Evolutionary conservation across 2,888 invertebrate genomes (phyloP).

Genomic region (Folsomia manolachei): DNA sequence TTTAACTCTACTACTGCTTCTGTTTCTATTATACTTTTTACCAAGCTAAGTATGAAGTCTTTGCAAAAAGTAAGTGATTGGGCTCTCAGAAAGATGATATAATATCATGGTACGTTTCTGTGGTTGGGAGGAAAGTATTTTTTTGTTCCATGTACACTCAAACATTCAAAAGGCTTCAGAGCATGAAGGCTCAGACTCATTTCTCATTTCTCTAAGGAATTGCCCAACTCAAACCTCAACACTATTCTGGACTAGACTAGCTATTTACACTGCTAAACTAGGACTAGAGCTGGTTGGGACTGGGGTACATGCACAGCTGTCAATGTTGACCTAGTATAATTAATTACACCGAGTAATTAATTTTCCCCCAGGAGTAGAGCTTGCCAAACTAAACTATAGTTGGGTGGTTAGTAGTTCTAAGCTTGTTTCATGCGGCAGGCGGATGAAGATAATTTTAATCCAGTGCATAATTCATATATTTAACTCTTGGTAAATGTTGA

Average conservation of each 20-base stretch:
- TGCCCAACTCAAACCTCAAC: background rate
- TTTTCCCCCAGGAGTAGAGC: background rate
- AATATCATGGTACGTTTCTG: background rate
- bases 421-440: background rate
- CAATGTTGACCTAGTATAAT: slow-evolving; percentile 3
- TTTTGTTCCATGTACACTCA: background rate
- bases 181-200: background rate
- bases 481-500: background rate
- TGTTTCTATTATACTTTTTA: too few relatives aligned
- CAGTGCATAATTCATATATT: background rate
- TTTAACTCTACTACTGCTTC: too few relatives aligned
- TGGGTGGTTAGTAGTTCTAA: too few relatives aligned
- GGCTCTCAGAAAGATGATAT: background rate
- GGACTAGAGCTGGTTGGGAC: too few relatives aligned
- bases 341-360: background rate
- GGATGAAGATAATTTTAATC: background rate
- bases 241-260: background rate
- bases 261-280: too few relatives aligned
- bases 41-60: background rate
- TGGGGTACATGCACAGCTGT: background rate
- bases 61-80: background rate
- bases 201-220: slow-evolving; percentile 2
- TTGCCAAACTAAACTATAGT: too few relatives aligned
- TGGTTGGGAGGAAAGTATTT: background rate
- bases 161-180: slow-evolving; percentile 2